A percentile compares a stretch with the other conserved stretches of the same genome.
These are phyloP conservation scores for Bombus haemorrhoidalis DNA, from an alignment of 1,140 invertebrate genomes.

Conservation along the genomic window DNA sequence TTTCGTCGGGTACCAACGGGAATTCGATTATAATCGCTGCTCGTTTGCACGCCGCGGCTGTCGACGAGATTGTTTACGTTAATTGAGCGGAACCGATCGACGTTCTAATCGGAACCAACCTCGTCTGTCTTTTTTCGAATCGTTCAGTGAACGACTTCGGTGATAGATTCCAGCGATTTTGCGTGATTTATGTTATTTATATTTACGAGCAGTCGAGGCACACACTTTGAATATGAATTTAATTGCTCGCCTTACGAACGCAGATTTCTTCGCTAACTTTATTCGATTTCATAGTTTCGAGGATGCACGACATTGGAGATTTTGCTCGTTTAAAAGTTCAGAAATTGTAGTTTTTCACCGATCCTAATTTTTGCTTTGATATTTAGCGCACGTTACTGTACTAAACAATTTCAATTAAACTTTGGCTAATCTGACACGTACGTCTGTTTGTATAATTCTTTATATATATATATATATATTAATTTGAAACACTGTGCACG, in stretches of 20 bases:
- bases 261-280: too few species aligned
- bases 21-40: conserved; percentile 14
- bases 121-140: neutral
- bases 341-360: too few species aligned
- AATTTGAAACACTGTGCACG: neutral
- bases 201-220: too few species aligned
- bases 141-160: neutral
- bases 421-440: neutral
- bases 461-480: too few species aligned
- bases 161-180: neutral
- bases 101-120: neutral
- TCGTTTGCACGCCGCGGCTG: neutral
- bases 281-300: too few species aligned
- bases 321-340: too few species aligned
- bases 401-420: neutral
- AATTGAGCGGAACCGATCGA: conserved; percentile 2
- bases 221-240: too few species aligned
- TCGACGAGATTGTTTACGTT: conserved; percentile 12
- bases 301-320: too few species aligned
- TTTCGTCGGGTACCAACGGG: neutral
- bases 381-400: neutral
- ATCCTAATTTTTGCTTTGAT: neutral
- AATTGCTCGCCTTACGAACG: too few species aligned
- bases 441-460: neutral
- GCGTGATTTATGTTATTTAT: too few species aligned